A percentile compares a stretch with the other conserved stretches of the same genome.
These are phyloP conservation scores for Sakesphorus luctuosus DNA, from an alignment of 2,113 vertebrate genomes.

Conservation along the genomic window DNA sequence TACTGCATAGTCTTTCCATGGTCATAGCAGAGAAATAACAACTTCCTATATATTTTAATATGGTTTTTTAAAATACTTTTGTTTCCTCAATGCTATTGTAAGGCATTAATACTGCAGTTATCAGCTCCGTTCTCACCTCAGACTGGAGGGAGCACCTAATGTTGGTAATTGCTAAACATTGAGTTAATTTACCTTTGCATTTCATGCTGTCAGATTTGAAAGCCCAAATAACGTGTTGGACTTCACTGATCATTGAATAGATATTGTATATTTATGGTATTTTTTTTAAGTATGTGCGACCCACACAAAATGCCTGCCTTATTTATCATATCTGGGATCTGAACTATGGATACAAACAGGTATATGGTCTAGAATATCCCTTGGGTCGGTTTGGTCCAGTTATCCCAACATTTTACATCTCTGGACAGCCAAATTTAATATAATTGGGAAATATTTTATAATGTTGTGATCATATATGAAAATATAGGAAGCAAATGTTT, in stretches of 20 bases:
- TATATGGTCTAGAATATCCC: background rate
- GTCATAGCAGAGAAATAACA: background rate
- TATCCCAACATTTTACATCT: background rate
- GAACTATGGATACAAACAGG: background rate
- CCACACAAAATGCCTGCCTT: background rate
- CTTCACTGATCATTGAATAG: background rate
- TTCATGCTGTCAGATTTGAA: background rate
- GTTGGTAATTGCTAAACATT: background rate
- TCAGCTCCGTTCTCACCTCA: background rate
- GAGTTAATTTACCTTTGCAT: background rate
- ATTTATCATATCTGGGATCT: background rate
- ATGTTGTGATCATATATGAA: background rate
- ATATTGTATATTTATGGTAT: background rate
- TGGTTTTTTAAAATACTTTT: background rate
- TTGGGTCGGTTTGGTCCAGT: background rate
- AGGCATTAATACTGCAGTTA: background rate
- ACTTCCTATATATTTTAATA: background rate
- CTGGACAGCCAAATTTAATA: no score
- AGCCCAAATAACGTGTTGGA: background rate
- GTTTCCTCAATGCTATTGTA: background rate
- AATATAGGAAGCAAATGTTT: background rate
- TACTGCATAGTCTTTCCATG: background rate
- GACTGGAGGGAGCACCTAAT: background rate
- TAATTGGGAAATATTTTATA: background rate
- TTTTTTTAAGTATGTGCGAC: background rate